Conservation (phyloP, 2,113 vertebrate species). For the Herpetotheres cachinnans region DNA sequence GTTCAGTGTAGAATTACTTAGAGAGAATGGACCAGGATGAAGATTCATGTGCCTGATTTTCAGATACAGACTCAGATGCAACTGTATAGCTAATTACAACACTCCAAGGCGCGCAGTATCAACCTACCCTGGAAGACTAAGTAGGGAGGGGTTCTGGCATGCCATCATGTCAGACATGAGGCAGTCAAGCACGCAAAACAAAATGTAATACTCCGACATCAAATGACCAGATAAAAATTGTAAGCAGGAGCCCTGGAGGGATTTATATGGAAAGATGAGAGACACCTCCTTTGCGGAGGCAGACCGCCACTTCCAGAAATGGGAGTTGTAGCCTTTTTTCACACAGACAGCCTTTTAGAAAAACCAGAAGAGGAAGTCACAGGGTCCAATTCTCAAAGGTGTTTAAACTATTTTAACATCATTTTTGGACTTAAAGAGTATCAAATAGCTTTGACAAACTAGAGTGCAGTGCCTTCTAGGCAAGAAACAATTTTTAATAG, state of each 20-base stretch:
- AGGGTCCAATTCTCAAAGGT: neutral
- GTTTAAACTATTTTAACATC: neutral
- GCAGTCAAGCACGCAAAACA: neutral
- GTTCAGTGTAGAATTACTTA: neutral
- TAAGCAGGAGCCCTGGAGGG: neutral
- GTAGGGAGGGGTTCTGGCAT: neutral
- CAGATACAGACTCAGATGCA: neutral
- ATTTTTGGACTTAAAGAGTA: neutral
- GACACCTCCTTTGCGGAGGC: neutral
- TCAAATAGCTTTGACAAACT: neutral
- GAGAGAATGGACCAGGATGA: neutral
- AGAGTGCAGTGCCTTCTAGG: neutral
- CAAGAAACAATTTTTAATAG: neutral
- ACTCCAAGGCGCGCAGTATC: neutral
- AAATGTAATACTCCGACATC: neutral
- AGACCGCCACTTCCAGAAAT: neutral
- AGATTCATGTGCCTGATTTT: neutral
- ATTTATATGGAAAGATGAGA: neutral
- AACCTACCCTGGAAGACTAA: neutral
- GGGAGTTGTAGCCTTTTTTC: neutral
- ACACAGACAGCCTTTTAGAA: neutral
- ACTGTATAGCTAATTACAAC: neutral
- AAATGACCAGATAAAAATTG: neutral
- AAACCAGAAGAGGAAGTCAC: neutral
- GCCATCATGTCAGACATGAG: neutral